A percentile compares a stretch with the other conserved stretches of the same genome.
These are phyloP conservation scores for Odontothrips loti DNA, from an alignment of 2,888 invertebrate species.

Conservation along the genomic window DNA sequence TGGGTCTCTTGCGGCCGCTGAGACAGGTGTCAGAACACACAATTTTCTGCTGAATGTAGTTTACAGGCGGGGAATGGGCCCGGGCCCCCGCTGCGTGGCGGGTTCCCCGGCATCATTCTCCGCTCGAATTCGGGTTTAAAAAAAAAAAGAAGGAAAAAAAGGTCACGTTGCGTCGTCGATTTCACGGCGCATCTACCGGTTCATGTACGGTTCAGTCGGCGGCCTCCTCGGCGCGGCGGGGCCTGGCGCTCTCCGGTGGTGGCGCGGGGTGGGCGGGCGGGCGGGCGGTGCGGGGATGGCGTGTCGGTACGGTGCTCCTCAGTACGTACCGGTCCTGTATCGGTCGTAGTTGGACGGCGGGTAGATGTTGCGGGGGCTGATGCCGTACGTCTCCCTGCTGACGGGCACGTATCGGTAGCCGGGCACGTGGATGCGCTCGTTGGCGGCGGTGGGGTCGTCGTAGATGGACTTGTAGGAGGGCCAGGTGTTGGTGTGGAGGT, in stretches of 20 bases:
- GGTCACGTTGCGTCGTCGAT: neutral
- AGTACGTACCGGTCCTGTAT: conserved; percentile 78
- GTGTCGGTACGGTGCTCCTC: conserved; percentile 31
- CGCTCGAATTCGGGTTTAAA: neutral
- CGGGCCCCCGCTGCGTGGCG: neutral
- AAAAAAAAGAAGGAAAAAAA: neutral
- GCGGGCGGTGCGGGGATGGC: conserved; percentile 41
- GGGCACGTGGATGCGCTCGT: conserved; percentile 78
- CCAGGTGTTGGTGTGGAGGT: conserved; percentile 65
- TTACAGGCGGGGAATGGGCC: neutral
- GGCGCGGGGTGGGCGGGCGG: conserved; percentile 47
- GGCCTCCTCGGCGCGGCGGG: conserved; percentile 22
- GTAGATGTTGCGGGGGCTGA: conserved; percentile 82
- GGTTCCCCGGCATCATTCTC: neutral
- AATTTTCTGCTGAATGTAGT: neutral
- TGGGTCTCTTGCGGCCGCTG: neutral
- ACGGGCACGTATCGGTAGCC: conserved; percentile 89
- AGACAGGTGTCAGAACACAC: neutral
- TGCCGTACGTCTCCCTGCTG: conserved; percentile 84
- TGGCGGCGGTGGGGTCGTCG: conserved; percentile 75
- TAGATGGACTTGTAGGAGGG: conserved; percentile 80
- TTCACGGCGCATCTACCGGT: neutral
- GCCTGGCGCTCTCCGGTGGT: conserved; percentile 20
- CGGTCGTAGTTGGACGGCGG: conserved; percentile 67
- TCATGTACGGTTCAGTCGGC: conserved; percentile 23